Evolutionary conservation across 2,888 invertebrate species (phyloP), one percentile per base, ranked within the genome.

Genomic region (Philhelius pedissequus): DNA sequence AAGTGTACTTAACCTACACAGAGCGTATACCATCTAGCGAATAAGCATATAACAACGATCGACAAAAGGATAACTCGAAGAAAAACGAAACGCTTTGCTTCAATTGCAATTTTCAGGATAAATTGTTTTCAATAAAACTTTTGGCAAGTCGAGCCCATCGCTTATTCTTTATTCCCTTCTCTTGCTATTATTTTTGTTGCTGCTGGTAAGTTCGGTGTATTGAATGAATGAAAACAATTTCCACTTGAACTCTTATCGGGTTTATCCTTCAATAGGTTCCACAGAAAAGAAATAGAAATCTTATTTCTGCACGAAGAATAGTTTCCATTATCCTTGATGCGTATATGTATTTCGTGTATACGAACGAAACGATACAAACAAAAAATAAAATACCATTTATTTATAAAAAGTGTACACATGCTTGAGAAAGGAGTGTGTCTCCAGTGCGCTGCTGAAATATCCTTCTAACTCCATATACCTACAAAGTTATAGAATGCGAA

Each of bases 171-270:
- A 11, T 54, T 54, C 13, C 9, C 15, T 15, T 48, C 22, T 22
- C 1, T 20, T n/a, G n/a, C n/a, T n/a, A n/a, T n/a, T n/a, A n/a
- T n/a, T n/a, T n/a, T n/a, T 45, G 15, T 60, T 64, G 7, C 32
- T 45, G 45, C 45, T 62, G 48, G 3, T 64, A 13, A 13, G 13
- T 69, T 52, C 7, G n/a, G 30, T 43, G 20, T 54, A 30, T 48
- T 64, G 64, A 64, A 64, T 32, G 64, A 64, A 64, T 64, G 52
- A 73, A 82, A 78, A 83, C 69, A 73, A 79, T 83, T 83, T 83
- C 69, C 64, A 74, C 70, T 83, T 70, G 83, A 79, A 78, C 74
- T 70, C 52, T 79, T 83, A 83, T 79, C 83, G 58, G 83, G 79
- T 70, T 83, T 79, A 83, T 83, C 66, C 79, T 74, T 79, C 78